These are phyloP conservation scores for Protophormia terraenovae DNA, from an alignment of 2,888 invertebrate genomes.

Conservation along the genomic window DNA sequence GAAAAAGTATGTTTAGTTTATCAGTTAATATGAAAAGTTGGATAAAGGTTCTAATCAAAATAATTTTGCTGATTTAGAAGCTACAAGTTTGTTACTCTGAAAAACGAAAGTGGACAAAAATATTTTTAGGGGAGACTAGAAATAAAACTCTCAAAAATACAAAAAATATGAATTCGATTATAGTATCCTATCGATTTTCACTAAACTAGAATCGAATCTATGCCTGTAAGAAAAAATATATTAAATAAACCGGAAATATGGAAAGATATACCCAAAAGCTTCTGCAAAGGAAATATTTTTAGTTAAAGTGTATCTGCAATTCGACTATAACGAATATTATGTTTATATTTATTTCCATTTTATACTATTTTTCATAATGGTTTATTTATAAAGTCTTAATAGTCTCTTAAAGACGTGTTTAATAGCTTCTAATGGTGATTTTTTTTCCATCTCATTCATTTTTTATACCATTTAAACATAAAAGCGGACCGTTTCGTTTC, in stretches of 20 bases:
- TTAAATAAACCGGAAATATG: too few relatives aligned
- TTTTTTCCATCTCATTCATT: constrained; percentile 5
- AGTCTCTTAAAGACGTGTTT: constrained; percentile 71
- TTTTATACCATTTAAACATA: constrained; percentile 2
- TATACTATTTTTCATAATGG: constrained; percentile 51
- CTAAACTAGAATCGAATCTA: too few relatives aligned
- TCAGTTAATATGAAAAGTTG: not conserved
- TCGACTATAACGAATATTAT: not conserved
- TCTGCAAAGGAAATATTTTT: not conserved
- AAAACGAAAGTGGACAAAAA: too few relatives aligned
- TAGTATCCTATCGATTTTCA: too few relatives aligned
- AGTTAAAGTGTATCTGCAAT: not conserved
- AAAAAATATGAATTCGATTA: too few relatives aligned
- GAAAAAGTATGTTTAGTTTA: not conserved
- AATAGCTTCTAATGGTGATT: constrained; percentile 66
- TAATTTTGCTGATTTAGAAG: not conserved
- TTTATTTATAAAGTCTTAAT: constrained; percentile 70
- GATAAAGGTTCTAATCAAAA: not conserved
- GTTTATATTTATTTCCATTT: constrained; percentile 10
- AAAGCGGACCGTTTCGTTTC: constrained; percentile 50
- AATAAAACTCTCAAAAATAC: too few relatives aligned
- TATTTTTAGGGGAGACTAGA: too few relatives aligned
- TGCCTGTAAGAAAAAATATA: too few relatives aligned
- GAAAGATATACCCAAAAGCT: too few relatives aligned
- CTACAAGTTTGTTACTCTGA: too few relatives aligned